Percentiles rank a stretch among this genome's conserved stretches.
phyloP scores from a whole-genome alignment of 2,888 invertebrate genomes.

The Pandemis corylana region DNA sequence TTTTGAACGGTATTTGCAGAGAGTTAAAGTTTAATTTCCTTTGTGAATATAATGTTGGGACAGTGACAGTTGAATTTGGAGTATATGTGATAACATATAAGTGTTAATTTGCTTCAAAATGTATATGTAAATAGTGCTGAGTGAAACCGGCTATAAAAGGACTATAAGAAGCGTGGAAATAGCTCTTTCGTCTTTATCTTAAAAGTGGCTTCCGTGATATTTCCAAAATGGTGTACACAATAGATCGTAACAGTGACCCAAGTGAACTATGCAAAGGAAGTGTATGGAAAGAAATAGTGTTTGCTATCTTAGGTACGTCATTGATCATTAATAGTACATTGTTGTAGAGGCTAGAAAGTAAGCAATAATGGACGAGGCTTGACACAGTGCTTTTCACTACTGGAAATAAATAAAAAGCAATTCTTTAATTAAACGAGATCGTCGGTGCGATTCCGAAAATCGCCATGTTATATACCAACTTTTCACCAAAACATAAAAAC shows the following conservation, averaged over 20 bases:
- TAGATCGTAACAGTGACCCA: slow-evolving; percentile 46
- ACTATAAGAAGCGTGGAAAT: not conserved
- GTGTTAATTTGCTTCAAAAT: not conserved
- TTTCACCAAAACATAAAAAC: no score
- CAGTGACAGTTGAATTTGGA: slow-evolving; percentile 10
- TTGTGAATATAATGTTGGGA: not conserved
- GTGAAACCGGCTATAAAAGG: slow-evolving; percentile 30
- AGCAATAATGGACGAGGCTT: no score
- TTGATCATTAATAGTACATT: not conserved
- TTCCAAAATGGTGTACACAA: slow-evolving; percentile 60
- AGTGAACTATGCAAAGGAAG: slow-evolving; percentile 45
- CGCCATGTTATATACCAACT: no score
- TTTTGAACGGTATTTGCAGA: not conserved
- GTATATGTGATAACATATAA: not conserved
- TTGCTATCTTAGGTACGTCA: slow-evolving; percentile 61
- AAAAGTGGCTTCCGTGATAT: slow-evolving; percentile 27
- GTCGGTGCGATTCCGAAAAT: no score
- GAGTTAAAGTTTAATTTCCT: not conserved
- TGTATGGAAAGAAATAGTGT: slow-evolving; percentile 55
- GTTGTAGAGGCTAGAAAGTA: no score
- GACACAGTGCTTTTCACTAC: no score
- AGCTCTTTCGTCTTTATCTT: slow-evolving; percentile 21
- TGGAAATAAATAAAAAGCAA: no score
- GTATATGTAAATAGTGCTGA: slow-evolving; percentile 26
- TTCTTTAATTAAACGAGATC: no score